These are phyloP conservation scores for Nipponia nippon DNA, from an alignment of 2,113 vertebrate species.

Conservation along the genomic window DNA sequence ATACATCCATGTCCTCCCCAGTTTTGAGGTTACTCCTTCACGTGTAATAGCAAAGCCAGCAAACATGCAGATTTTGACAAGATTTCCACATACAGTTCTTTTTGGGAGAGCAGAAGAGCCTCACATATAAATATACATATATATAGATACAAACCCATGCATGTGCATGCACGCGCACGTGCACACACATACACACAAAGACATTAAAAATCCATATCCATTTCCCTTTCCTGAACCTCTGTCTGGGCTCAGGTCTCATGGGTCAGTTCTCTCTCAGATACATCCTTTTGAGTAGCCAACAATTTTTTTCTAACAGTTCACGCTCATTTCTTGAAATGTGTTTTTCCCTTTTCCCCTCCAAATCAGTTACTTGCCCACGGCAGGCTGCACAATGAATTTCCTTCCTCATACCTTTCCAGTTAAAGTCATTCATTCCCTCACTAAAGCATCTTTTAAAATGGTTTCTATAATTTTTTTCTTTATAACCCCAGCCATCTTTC, in stretches of 20 bases:
- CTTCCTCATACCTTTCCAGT: not conserved
- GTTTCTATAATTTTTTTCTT: not conserved
- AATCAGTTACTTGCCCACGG: not conserved
- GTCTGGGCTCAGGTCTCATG: not conserved
- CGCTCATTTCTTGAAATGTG: not conserved
- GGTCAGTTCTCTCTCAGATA: not conserved
- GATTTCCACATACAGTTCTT: not conserved
- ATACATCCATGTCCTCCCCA: not conserved
- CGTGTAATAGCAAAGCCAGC: not conserved
- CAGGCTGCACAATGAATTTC: not conserved
- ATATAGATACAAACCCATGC: not conserved
- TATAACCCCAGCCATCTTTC: not conserved
- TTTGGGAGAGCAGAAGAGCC: not conserved
- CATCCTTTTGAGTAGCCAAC: not conserved
- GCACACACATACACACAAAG: too few relatives aligned
- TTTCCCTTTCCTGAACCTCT: not conserved
- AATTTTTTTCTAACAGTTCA: not conserved
- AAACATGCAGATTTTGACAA: not conserved
- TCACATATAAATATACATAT: not conserved
- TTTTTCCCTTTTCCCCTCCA: not conserved
- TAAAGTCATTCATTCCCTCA: not conserved
- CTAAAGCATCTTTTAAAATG: not conserved
- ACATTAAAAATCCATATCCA: not conserved
- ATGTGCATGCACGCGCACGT: fast-evolving
- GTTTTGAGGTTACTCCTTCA: not conserved